These are phyloP conservation scores for Vulpes lagopus DNA, from an alignment of 2,113 vertebrate genomes.

Conservation along the genomic window DNA sequence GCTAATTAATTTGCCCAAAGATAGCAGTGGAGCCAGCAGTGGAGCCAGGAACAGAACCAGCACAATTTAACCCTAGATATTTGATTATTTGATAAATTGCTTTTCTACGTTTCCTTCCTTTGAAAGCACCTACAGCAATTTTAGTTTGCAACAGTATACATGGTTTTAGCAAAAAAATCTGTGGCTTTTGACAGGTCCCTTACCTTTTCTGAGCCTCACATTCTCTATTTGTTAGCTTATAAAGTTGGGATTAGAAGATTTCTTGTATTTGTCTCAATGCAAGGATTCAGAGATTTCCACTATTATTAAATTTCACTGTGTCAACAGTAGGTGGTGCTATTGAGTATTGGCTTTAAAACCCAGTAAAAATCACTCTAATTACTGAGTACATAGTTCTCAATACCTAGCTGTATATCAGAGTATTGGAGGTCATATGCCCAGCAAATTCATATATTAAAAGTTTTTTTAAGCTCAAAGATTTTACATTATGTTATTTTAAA, in stretches of 20 bases:
- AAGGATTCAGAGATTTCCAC: not conserved
- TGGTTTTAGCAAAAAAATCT: not conserved
- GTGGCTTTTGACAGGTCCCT: not conserved
- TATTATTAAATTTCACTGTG: slow-evolving; percentile 30
- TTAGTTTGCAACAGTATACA: not conserved
- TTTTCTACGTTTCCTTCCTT: slow-evolving; percentile 12
- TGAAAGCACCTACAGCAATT: not conserved
- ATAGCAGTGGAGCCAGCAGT: not conserved
- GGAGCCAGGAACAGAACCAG: not conserved
- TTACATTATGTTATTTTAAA: slow-evolving; percentile 48
- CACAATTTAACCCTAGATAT: not conserved
- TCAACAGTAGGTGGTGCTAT: slow-evolving; percentile 50
- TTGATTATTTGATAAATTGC: not conserved
- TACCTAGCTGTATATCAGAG: not conserved
- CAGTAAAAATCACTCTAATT: not conserved
- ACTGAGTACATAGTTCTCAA: not conserved
- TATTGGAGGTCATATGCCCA: not conserved
- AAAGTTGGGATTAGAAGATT: not conserved
- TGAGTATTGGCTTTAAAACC: slow-evolving; percentile 37
- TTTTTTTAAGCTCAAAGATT: not conserved
- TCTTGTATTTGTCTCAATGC: not conserved
- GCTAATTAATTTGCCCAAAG: not conserved
- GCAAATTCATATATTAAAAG: not conserved
- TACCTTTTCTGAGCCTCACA: not conserved
- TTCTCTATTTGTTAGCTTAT: slow-evolving; percentile 21